phyloP scores from a whole-genome alignment of 2,113 vertebrate genomes.

The Sinosuthora webbiana region DNA sequence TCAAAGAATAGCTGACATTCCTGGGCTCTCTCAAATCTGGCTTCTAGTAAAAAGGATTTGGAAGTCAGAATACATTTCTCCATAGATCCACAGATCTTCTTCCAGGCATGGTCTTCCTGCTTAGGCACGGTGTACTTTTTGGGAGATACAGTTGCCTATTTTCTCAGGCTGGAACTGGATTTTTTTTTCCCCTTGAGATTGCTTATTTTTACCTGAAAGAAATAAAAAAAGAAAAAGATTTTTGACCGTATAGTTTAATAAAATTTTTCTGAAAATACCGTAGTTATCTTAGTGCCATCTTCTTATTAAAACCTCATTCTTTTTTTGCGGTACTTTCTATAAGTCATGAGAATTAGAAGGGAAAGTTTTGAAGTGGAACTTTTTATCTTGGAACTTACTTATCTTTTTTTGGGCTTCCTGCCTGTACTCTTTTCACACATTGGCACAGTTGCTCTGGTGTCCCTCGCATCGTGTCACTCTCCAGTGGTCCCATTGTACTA shows the following conservation, averaged over 20 bases:
- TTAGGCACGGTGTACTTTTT: not conserved
- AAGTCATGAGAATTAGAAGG: not conserved
- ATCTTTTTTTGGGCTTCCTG: not conserved
- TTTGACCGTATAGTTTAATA: not conserved
- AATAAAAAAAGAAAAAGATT: not conserved
- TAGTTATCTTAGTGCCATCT: not conserved
- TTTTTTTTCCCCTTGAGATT: not conserved
- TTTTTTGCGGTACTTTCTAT: not conserved
- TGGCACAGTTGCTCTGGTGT: accelerated
- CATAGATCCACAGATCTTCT: not conserved
- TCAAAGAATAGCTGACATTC: not conserved
- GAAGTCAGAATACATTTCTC: not conserved
- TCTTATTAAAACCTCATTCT: not conserved
- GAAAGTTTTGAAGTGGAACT: not conserved
- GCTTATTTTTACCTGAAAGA: not conserved
- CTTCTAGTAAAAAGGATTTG: not conserved
- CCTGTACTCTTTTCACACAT: not conserved
- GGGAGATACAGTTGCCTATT: not conserved
- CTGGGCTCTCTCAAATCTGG: not conserved
- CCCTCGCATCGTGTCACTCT: not conserved
- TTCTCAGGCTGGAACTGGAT: not conserved
- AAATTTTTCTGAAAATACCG: not conserved
- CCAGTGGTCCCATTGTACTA: slow-evolving; percentile 1
- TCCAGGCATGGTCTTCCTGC: not conserved
- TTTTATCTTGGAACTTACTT: not conserved